Base-by-base conservation (phyloP, 2,888 invertebrate species). In the Chalcis sispes region DNA sequence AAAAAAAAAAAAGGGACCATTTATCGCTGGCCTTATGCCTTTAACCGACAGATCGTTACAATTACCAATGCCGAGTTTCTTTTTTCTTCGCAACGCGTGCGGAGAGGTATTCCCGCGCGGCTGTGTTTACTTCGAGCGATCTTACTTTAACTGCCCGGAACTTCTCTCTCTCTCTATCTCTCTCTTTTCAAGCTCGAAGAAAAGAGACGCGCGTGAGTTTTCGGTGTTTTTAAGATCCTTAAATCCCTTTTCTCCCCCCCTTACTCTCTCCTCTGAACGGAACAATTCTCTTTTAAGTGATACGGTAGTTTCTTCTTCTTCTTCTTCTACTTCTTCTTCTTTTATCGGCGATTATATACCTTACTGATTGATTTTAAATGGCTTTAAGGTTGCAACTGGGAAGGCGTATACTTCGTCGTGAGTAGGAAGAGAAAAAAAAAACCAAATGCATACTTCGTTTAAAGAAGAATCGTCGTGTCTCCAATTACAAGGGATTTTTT, bases 1-100 rank as follows among this genome's bases (percentile, higher is more conserved):
- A n/a, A n/a, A n/a, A n/a, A n/a, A n/a, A n/a, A n/a, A n/a, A n/a
- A n/a, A n/a, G n/a, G 77, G 70, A 42, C 46, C 72, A 67, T 72
- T 77, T 76, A 77, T 77, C 72, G 75, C 74, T 78, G 66, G 72
- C 65, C 72, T 61, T 61, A 59, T 72, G 23, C 62, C 61, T 61
- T 67, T 76, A 72, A 64, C 72, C 62, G 77, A 36, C 67, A 67
- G 73, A 79, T 77, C 75, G 64, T 79, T 79, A 75, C 64, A 69
- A 74, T 70, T 75, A 69, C 70, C 58, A 18, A 70, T 18, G 59
- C 46, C 50, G 32, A 58, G 69, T 23, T 48, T 27, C 25, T n/a
- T 18, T 59, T 40, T 61, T 58, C 54, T 48, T 50, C 10, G 46
- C 4, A 36, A 10, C 10, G 36, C 36, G 36, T 10, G 10, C 36